phyloP scores from a whole-genome alignment of 1,140 invertebrate genomes.

The Agraylea sexmaculata region DNA sequence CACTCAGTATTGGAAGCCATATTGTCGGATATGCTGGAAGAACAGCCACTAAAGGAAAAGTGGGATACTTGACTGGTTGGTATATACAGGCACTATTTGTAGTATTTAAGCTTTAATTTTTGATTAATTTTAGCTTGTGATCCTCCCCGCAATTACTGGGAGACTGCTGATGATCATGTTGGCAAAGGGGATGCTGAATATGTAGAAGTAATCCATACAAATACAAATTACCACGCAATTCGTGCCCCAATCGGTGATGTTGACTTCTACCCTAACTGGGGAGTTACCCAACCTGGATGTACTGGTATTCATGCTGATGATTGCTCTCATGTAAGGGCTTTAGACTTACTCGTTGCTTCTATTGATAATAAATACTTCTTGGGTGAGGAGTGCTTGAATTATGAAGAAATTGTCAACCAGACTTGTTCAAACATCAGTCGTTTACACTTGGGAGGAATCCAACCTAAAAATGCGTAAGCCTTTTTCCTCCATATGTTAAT shows the following conservation, averaged over 20 bases:
- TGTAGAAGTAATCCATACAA: constrained; percentile 62
- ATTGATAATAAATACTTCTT: not conserved
- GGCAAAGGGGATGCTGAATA: constrained; percentile 45
- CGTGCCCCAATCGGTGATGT: constrained; percentile 43
- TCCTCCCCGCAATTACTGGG: constrained; percentile 10
- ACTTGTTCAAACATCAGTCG: constrained; percentile 1
- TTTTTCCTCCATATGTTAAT: too few species aligned
- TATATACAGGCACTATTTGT: too few species aligned
- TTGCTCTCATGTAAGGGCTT: constrained; percentile 32
- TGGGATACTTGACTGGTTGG: constrained; percentile 13
- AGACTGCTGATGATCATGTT: constrained; percentile 25
- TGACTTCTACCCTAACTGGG: constrained; percentile 62
- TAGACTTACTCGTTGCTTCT: constrained; percentile 34
- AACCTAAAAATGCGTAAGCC: not conserved
- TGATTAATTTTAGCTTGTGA: constrained; percentile 10
- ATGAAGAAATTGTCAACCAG: not conserved
- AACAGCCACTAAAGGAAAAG: constrained; percentile 5
- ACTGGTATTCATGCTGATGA: constrained; percentile 8
- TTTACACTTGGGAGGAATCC: constrained; percentile 7
- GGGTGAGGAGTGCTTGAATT: constrained; percentile 1
- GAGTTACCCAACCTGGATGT: constrained; percentile 48
- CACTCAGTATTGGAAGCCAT: constrained; percentile 79
- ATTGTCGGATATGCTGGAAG: constrained; percentile 68
- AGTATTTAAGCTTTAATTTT: too few species aligned
- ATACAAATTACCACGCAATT: constrained; percentile 43